These are phyloP conservation scores for Cochlearius cochlearius DNA, from an alignment of 2,113 vertebrate species.

Conservation along the genomic window DNA sequence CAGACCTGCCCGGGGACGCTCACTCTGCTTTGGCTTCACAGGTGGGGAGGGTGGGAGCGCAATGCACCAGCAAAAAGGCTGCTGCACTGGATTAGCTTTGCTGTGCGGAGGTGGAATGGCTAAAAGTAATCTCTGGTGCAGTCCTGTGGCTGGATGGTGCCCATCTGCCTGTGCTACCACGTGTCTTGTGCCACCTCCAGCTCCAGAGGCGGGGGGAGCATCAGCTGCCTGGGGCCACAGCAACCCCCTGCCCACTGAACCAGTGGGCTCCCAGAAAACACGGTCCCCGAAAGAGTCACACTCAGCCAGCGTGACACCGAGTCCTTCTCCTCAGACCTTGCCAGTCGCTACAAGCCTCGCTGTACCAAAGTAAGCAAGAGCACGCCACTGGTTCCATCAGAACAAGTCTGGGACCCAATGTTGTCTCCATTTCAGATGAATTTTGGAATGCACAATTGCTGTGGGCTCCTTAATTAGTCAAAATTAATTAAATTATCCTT, in stretches of 20 bases:
- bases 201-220: background rate
- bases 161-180: background rate
- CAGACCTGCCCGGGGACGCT: background rate
- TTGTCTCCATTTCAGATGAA: background rate
- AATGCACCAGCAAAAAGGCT: background rate
- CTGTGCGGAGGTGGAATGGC: background rate
- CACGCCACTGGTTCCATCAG: background rate
- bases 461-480: background rate
- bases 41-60: background rate
- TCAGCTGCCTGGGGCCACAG: background rate
- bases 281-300: background rate
- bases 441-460: background rate
- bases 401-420: background rate
- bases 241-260: background rate
- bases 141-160: background rate
- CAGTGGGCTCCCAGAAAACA: background rate
- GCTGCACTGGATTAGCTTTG: background rate
- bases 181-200: background rate
- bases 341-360: background rate
- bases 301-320: rapidly evolving
- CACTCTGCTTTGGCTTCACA: background rate
- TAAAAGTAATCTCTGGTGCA: background rate
- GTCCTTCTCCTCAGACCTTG: background rate
- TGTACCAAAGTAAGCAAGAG: background rate
- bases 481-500: background rate